A percentile compares a stretch with the other conserved stretches of the same genome.
Conservation (phyloP, 2,888 invertebrate species). For the Harpalus rubripes region DNA sequence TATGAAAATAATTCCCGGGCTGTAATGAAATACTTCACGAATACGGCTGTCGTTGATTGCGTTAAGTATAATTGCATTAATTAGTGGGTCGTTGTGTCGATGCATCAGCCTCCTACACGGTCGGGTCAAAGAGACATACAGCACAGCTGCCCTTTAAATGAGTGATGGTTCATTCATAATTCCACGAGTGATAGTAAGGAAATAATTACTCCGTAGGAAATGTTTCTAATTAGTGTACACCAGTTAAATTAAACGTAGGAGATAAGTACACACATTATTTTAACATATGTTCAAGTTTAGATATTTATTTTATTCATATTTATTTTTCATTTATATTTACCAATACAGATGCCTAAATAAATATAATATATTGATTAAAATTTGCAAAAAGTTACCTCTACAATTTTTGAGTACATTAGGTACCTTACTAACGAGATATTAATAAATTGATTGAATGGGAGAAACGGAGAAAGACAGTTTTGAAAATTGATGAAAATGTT, state of each 20-base stretch:
- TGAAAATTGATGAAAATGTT: too few species aligned
- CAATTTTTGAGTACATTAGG: too few species aligned
- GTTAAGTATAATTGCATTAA: conserved; percentile 65
- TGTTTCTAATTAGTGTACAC: conserved; percentile 11
- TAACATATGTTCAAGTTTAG: not conserved
- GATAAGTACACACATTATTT: conserved; percentile 3
- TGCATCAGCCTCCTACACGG: conserved; percentile 49
- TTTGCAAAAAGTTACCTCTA: too few species aligned
- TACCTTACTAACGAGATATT: too few species aligned
- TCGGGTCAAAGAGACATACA: conserved; percentile 36
- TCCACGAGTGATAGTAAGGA: conserved; percentile 41
- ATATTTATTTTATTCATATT: too few species aligned
- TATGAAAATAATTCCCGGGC: conserved; percentile 17
- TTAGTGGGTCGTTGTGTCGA: conserved; percentile 35
- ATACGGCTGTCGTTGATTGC: conserved; percentile 34
- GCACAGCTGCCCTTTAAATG: conserved; percentile 55
- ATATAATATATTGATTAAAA: too few species aligned
- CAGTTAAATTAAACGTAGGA: conserved; percentile 7
- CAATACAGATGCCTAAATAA: too few species aligned
- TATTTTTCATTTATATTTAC: too few species aligned
- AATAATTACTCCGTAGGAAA: conserved; percentile 45
- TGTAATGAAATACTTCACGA: conserved; percentile 54
- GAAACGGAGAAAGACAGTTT: too few species aligned
- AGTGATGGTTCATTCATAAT: conserved; percentile 57
- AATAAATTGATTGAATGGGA: too few species aligned